These are phyloP conservation scores for Opisthocomus hoazin DNA, from an alignment of 2,113 vertebrate species.

Conservation along the genomic window DNA sequence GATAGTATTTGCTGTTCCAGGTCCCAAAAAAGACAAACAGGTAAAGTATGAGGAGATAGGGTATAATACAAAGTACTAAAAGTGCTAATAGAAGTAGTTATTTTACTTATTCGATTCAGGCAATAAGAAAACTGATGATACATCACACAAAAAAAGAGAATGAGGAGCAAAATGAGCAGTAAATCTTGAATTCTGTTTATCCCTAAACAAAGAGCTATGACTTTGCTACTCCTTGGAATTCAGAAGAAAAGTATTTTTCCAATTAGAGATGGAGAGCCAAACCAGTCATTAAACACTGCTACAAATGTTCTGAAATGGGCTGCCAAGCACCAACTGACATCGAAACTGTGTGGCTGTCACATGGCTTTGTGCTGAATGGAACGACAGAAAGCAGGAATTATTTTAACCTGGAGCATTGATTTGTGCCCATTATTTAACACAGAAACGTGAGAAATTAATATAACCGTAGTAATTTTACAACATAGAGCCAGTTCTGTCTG, in stretches of 20 bases:
- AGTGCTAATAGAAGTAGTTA: background rate
- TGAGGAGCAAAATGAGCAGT: background rate
- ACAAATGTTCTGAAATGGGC: background rate
- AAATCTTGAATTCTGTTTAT: background rate
- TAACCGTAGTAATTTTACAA: background rate
- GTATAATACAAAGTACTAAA: background rate
- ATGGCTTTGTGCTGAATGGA: background rate
- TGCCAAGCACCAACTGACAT: background rate
- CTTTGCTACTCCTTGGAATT: background rate
- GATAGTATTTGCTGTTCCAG: background rate
- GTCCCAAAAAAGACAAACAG: background rate
- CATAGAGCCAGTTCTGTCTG: background rate
- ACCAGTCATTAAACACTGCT: background rate
- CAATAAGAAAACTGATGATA: background rate
- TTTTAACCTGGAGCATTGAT: background rate
- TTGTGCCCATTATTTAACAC: background rate
- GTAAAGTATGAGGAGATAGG: background rate
- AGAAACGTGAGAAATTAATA: background rate
- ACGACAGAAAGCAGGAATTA: background rate
- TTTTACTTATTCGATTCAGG: background rate
- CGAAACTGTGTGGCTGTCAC: background rate
- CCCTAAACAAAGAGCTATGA: background rate
- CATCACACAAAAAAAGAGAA: background rate
- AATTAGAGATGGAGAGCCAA: background rate
- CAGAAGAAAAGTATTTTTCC: background rate